Base-by-base conservation (phyloP, 2,797 vertebrate species). In the Oryzias dopingdopingensis region DNA sequence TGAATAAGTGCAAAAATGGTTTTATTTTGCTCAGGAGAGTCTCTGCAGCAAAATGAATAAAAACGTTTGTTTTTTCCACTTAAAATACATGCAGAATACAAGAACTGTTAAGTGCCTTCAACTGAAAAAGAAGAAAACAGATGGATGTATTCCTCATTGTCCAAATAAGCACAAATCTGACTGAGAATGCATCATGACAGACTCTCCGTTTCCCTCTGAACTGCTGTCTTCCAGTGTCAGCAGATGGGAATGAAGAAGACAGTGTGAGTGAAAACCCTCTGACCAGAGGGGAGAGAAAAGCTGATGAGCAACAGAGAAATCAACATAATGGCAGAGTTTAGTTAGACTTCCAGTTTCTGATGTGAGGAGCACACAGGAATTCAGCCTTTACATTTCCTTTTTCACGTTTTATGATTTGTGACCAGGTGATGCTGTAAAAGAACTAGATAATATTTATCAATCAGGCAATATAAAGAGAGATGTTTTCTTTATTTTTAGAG, bases 221-320 rank as follows among this genome's bases (percentile, higher is more conserved):
- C 77, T 64, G 73, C 53, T 40, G 32, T 74, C 62, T 42, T 59
- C 52, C 54, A 62, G 56, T 67, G 13, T 49, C 60, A 70, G 84
- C 66, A 56, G 68, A 57, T 42, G 49, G 57, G 1, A 76, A 77
- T 82, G 67, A 80, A 67, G 69, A 71, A 59, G 60, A 16, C 29
- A 58, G 66, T 67, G 65, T 60, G 52, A 29, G 66, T 53, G 32
- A 62, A 56, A 54, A 60, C 60, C 24, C 56, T 32, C 42, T 64
- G 67, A 68, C 52, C 67, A 71, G 37, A 43, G 52, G 44, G 59
- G 14, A 13, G 45, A 49, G 72, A 76, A 72, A 82, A 60, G 18
- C 59, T 82, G 77, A 86, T 72, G 52, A 44, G 77, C 70, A 51
- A 62, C 56, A 55, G 74, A 52, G 72, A 59, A 80, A 89, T 89